Conservation (phyloP, 1,140 invertebrate genomes). For the Aphaenogaster ashmeadi region DNA sequence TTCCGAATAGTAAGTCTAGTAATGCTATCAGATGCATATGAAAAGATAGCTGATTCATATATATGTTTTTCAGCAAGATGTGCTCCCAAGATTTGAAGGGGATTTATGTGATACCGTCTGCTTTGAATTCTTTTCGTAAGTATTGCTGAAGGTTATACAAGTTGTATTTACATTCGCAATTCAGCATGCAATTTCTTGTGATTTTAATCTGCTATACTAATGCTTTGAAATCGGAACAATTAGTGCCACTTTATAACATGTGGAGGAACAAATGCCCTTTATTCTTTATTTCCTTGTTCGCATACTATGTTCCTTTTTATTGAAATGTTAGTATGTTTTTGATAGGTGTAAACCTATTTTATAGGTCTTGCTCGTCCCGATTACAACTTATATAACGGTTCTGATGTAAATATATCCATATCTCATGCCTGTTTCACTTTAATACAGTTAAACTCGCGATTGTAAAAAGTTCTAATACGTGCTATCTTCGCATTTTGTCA, state of each 20-base stretch:
- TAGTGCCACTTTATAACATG: constrained; percentile 6
- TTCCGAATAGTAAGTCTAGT: constrained; percentile 91
- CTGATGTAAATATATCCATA: constrained; percentile 74
- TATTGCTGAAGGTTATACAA: constrained; percentile 66
- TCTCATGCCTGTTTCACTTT: constrained; percentile 57
- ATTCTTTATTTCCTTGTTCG: background rate
- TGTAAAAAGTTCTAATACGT: constrained; percentile 16
- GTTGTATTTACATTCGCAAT: background rate
- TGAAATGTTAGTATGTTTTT: constrained; percentile 35
- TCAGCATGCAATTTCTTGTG: constrained; percentile 10
- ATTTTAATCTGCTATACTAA: background rate
- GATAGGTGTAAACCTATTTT: constrained; percentile 62
- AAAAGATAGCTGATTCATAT: constrained; percentile 5
- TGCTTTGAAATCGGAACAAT: background rate
- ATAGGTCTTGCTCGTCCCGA: constrained; percentile 75
- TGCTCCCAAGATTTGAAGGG: constrained; percentile 95
- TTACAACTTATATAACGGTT: constrained; percentile 70
- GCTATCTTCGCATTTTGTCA: constrained; percentile 81
- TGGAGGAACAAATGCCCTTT: background rate
- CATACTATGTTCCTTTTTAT: constrained; percentile 15
- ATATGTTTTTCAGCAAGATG: constrained; percentile 90
- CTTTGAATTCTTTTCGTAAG: constrained; percentile 92
- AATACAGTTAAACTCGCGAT: background rate
- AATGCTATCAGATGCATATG: background rate
- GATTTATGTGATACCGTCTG: constrained; percentile 97